phyloP scores from a whole-genome alignment of 2,888 invertebrate species.

The Chrysopilus asiliformis region DNA sequence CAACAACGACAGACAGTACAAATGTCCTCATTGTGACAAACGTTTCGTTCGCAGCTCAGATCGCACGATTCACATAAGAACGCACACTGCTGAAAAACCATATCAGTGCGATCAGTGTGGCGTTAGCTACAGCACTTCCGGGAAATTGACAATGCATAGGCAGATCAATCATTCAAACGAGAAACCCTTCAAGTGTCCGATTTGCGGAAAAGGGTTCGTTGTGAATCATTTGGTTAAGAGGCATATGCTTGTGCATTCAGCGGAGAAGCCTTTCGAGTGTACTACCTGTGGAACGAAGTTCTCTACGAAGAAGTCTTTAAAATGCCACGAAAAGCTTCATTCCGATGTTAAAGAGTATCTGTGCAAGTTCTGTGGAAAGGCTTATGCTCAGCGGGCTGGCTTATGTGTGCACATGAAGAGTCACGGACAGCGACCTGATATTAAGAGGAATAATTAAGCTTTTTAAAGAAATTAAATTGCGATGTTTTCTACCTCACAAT shows the following conservation, averaged over 20 bases:
- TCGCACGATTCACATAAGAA: slow-evolving; percentile 68
- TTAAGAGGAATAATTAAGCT: no score
- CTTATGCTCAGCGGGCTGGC: no score
- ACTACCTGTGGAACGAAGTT: slow-evolving; percentile 62
- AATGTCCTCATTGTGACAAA: slow-evolving; percentile 57
- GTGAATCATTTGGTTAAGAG: slow-evolving; percentile 74
- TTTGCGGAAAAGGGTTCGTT: slow-evolving; percentile 73
- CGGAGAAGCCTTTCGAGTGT: slow-evolving; percentile 78
- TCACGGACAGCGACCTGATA: no score
- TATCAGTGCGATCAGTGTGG: slow-evolving; percentile 56
- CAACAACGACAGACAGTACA: slow-evolving; percentile 58
- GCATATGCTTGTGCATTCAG: slow-evolving; percentile 72
- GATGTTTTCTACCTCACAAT: no score
- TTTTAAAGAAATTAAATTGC: no score
- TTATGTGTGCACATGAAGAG: no score
- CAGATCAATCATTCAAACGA: slow-evolving; percentile 69
- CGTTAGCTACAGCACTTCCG: slow-evolving; percentile 72
- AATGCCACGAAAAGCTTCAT: slow-evolving; percentile 65
- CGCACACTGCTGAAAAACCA: slow-evolving; percentile 70
- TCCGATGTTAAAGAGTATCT: slow-evolving; percentile 43
- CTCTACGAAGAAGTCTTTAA: no score
- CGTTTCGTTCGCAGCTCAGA: slow-evolving; percentile 54
- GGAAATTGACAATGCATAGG: slow-evolving; percentile 68
- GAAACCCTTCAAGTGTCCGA: slow-evolving; percentile 61
- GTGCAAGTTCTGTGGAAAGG: slow-evolving; percentile 40